Conservation (phyloP, 2,797 vertebrate species). For the Squalus acanthias region DNA sequence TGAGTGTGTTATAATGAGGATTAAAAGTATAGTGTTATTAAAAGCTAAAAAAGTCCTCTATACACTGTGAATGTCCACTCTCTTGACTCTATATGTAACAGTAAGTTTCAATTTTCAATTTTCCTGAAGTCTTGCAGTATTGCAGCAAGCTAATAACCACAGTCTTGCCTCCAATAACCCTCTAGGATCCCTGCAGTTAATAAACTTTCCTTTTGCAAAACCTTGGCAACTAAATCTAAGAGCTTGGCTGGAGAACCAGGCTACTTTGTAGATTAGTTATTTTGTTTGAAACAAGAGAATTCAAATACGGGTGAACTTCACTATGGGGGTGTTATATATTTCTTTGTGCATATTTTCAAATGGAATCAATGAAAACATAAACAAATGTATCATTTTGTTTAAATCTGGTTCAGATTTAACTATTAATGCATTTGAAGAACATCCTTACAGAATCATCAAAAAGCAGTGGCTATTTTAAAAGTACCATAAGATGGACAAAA, state of each 20-base stretch:
- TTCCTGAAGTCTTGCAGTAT: neutral
- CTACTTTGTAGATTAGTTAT: neutral
- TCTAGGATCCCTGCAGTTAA: neutral
- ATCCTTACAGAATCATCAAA: neutral
- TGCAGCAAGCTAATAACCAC: neutral
- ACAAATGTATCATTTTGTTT: neutral
- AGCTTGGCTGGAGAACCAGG: neutral
- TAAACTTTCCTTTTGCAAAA: neutral
- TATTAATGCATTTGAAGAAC: neutral
- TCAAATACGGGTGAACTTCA: neutral
- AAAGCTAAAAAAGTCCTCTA: neutral
- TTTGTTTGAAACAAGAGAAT: neutral
- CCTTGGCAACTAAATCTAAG: neutral
- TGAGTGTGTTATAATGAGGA: conserved; percentile 28
- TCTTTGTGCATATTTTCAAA: neutral
- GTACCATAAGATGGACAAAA: neutral
- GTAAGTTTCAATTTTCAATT: conserved; percentile 14
- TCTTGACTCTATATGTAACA: neutral
- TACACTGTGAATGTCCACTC: neutral
- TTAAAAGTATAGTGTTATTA: neutral
- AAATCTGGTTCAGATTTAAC: neutral
- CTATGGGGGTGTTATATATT: neutral
- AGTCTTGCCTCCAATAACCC: neutral
- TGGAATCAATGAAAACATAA: neutral
- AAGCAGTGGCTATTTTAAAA: neutral